phyloP scores from a whole-genome alignment of 1,140 invertebrate species.

The Tetraneura akinire region DNA sequence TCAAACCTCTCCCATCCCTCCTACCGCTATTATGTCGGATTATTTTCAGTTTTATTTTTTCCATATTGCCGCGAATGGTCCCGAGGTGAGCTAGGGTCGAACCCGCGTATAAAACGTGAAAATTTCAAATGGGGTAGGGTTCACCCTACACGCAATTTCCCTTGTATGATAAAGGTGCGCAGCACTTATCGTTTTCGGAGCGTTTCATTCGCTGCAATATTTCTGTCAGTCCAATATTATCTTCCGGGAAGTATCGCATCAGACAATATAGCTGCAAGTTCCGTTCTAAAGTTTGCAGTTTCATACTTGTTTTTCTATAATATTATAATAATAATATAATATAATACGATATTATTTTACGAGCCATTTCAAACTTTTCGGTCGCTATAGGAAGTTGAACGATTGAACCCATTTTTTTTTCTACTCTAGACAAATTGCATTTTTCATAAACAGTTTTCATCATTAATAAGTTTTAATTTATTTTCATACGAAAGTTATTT shows the following conservation, averaged over 20 bases:
- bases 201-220: not conserved
- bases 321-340: too few species aligned
- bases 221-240: not conserved
- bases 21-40: not conserved
- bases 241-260: too few species aligned
- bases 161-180: not conserved
- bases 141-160: not conserved
- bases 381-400: not conserved
- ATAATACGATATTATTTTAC: too few species aligned
- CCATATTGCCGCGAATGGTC: not conserved
- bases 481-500: not conserved
- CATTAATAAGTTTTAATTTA: not conserved
- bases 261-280: too few species aligned
- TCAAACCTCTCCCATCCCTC: not conserved
- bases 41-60: constrained; percentile 38
- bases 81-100: not conserved
- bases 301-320: too few species aligned
- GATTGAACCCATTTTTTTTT: not conserved
- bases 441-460: not conserved
- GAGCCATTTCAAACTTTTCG: not conserved
- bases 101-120: too few species aligned
- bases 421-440: not conserved
- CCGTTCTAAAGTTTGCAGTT: too few species aligned
- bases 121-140: not conserved
- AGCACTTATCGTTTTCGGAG: not conserved